A percentile compares a stretch with the other conserved stretches of the same genome.
These are phyloP conservation scores for Calidris pugnax DNA, from an alignment of 2,113 vertebrate species.

Conservation along the genomic window DNA sequence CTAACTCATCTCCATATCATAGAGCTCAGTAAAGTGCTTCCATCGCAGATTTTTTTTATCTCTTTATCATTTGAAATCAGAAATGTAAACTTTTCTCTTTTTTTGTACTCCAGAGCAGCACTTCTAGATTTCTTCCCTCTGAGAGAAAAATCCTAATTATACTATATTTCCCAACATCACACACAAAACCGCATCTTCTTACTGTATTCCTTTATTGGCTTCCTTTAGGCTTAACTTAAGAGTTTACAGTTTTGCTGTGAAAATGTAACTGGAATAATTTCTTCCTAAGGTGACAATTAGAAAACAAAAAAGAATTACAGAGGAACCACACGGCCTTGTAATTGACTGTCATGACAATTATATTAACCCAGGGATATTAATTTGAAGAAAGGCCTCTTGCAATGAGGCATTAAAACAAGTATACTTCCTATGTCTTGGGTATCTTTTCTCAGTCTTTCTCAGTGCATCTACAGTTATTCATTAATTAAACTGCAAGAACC, in stretches of 20 bases:
- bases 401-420: neutral
- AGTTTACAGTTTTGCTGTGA: neutral
- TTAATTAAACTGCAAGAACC: conserved; percentile 1
- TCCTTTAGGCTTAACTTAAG: neutral
- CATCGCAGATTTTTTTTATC: neutral
- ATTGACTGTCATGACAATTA: neutral
- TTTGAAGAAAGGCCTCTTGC: neutral
- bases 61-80: neutral
- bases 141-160: neutral
- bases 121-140: neutral
- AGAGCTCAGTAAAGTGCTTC: neutral
- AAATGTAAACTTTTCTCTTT: neutral
- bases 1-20: neutral
- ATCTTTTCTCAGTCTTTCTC: conserved; percentile 3
- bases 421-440: neutral
- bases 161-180: neutral
- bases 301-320: neutral
- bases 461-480: neutral
- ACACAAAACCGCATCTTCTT: neutral
- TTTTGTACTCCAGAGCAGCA: neutral
- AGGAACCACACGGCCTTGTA: neutral
- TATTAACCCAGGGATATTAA: neutral
- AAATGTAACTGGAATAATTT: neutral
- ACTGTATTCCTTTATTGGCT: neutral
- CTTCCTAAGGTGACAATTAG: neutral